Conservation (phyloP, 2,888 invertebrate species). For the Acanthococcus lagerstroemiae region DNA sequence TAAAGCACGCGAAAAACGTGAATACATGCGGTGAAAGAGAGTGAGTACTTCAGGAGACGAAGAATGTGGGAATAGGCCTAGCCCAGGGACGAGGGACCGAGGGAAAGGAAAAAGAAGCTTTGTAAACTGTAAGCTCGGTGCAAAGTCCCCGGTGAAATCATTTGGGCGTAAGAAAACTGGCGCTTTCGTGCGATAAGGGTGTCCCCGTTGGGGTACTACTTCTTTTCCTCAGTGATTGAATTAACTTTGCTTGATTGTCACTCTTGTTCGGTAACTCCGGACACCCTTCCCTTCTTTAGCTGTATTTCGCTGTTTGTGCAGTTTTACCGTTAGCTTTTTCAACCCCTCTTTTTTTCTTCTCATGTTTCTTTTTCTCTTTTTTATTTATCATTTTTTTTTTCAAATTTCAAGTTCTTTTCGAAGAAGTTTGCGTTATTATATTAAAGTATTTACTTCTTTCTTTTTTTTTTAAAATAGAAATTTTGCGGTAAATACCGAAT, state of each 20-base stretch:
- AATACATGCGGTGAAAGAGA: background rate
- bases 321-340: slow-evolving; percentile 11
- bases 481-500: too few species aligned
- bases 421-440: background rate
- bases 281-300: slow-evolving; percentile 12
- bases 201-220: slow-evolving; percentile 21
- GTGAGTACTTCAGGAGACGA: background rate
- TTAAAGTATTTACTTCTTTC: background rate
- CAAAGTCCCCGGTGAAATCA: slow-evolving; percentile 26
- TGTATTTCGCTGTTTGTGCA: slow-evolving; percentile 27
- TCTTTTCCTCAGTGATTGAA: slow-evolving; percentile 25
- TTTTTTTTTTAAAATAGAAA: too few species aligned
- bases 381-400: background rate
- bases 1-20: slow-evolving; percentile 7
- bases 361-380: background rate
- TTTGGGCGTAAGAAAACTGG: slow-evolving; percentile 25
- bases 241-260: slow-evolving; percentile 31
- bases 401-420: background rate
- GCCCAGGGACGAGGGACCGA: slow-evolving; percentile 3
- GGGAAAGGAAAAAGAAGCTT: background rate
- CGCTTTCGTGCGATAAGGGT: slow-evolving; percentile 21
- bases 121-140: slow-evolving; percentile 23
- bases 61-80: background rate
- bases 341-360: background rate
- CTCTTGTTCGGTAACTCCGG: slow-evolving; percentile 26